Conservation (phyloP, 2,888 invertebrate species). For the Sarcophaga variegata region DNA sequence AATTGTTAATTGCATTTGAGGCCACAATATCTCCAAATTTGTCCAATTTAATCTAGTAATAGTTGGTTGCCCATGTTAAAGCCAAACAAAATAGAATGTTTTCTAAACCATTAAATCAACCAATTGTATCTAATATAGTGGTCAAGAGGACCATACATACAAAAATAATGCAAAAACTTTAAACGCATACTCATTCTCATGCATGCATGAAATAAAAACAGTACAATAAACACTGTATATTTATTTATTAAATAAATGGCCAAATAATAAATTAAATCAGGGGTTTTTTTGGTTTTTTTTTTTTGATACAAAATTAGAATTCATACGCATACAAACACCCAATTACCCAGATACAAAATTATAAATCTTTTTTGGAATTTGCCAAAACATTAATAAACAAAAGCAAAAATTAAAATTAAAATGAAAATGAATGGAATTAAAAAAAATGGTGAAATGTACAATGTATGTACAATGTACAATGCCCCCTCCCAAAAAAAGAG, state of each 20-base stretch:
- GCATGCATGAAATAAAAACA: background rate
- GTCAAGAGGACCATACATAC: background rate
- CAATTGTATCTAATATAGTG: background rate
- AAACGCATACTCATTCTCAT: background rate
- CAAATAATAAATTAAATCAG: slow-evolving; percentile 43
- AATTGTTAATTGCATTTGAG: too few species aligned
- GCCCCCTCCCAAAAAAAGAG: too few species aligned
- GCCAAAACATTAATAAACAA: background rate
- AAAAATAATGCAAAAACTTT: background rate
- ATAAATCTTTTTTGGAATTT: slow-evolving; percentile 21
- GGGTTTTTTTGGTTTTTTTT: slow-evolving; percentile 6
- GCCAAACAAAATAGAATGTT: too few species aligned
- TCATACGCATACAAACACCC: background rate
- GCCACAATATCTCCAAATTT: too few species aligned
- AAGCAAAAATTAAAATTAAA: background rate
- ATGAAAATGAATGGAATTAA: slow-evolving; percentile 17
- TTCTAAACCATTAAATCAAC: background rate
- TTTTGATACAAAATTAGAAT: slow-evolving; percentile 5
- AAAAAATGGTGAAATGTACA: background rate
- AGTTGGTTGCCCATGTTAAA: too few species aligned
- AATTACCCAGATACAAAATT: too few species aligned
- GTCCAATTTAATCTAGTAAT: too few species aligned
- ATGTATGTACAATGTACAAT: slow-evolving; percentile 12
- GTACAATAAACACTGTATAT: background rate
- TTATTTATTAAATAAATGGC: slow-evolving; percentile 39